Conservation (phyloP, 1,140 invertebrate species). For the Calliopsis andreniformis region DNA sequence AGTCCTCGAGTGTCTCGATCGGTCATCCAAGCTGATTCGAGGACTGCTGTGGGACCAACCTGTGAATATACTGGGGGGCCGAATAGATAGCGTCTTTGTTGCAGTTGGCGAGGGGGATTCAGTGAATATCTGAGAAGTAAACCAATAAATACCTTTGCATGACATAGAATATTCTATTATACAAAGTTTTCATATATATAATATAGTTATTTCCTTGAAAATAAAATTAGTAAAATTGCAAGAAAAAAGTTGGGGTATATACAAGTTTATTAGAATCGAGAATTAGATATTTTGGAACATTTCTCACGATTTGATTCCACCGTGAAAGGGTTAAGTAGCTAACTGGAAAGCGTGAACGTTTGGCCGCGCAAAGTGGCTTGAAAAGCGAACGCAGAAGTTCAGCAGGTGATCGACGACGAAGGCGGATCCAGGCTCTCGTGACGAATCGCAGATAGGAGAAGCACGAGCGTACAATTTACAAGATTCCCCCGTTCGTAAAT, state of each 20-base stretch:
- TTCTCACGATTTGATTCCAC: no score
- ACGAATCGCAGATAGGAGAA: slow-evolving; percentile 42
- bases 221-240: no score
- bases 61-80: slow-evolving; percentile 33
- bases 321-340: no score
- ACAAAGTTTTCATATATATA: no score
- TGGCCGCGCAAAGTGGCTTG: not conserved
- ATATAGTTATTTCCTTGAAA: no score
- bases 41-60: slow-evolving; percentile 48
- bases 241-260: no score
- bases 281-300: no score
- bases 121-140: no score
- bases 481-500: slow-evolving; percentile 47
- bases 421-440: slow-evolving; percentile 25
- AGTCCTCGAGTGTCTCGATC: slow-evolving; percentile 55
- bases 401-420: slow-evolving; percentile 24
- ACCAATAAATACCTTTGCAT: no score
- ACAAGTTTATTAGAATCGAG: no score
- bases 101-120: not conserved
- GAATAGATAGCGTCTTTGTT: slow-evolving; percentile 3
- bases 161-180: no score
- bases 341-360: not conserved
- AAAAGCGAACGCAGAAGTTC: slow-evolving; percentile 29
- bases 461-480: slow-evolving; percentile 46
- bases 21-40: slow-evolving; percentile 50